These are phyloP conservation scores for Cephalopholis sonnerati DNA, from an alignment of 2,113 vertebrate species.

Conservation along the genomic window DNA sequence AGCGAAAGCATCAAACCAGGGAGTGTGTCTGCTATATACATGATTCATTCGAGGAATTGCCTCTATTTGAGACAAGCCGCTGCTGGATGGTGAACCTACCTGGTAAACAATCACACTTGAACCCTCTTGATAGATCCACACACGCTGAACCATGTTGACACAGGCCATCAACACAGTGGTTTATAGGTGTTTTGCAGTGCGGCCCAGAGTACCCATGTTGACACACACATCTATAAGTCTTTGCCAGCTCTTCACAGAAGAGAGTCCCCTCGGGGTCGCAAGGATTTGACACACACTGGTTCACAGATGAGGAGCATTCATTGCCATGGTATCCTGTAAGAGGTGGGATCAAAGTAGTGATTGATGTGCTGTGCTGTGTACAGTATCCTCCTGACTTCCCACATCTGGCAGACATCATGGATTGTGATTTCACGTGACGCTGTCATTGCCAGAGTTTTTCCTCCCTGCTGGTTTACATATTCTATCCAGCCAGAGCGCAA, in stretches of 20 bases:
- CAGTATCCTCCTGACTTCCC: slow-evolving; percentile 42
- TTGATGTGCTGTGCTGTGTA: slow-evolving; percentile 63
- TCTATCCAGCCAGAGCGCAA: slow-evolving; percentile 25
- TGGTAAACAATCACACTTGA: slow-evolving; percentile 80
- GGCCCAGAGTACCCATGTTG: slow-evolving; percentile 76
- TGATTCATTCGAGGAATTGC: slow-evolving; percentile 38
- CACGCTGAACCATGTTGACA: slow-evolving; percentile 83
- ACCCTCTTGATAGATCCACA: slow-evolving; percentile 75
- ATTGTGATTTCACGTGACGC: slow-evolving; percentile 56
- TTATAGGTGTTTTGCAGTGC: slow-evolving; percentile 79
- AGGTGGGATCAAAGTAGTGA: slow-evolving; percentile 75
- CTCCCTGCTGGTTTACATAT: slow-evolving; percentile 46
- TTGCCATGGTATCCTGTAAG: slow-evolving; percentile 74
- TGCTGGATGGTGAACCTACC: slow-evolving; percentile 68
- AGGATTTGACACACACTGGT: slow-evolving; percentile 79
- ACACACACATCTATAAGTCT: slow-evolving; percentile 82
- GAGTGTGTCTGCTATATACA: slow-evolving; percentile 32
- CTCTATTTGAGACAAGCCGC: slow-evolving; percentile 39
- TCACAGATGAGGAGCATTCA: slow-evolving; percentile 77
- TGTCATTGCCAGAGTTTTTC: slow-evolving; percentile 52
- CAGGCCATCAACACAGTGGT: slow-evolving; percentile 79
- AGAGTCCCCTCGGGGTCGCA: slow-evolving; percentile 76
- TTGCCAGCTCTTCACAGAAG: slow-evolving; percentile 77
- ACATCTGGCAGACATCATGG: slow-evolving; percentile 41
- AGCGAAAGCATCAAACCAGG: slow-evolving; percentile 50